A percentile compares a stretch with the other conserved stretches of the same genome.
Conservation (phyloP, 2,113 vertebrate genomes). For the Gymnocephalus cernua region DNA sequence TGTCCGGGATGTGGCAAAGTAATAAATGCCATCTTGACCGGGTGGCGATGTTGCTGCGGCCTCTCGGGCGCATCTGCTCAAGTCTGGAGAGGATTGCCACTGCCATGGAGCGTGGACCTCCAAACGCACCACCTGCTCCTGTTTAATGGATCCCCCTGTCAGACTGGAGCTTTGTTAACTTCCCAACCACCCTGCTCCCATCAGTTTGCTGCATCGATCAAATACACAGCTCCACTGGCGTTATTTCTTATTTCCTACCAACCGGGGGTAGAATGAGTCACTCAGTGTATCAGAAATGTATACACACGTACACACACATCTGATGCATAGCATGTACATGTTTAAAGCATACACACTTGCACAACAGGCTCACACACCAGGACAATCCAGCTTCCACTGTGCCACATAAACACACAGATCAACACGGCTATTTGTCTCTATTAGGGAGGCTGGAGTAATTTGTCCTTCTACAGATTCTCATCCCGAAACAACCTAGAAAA, state of each 20-base stretch:
- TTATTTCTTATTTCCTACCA: conserved; percentile 44
- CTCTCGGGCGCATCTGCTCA: too few species aligned
- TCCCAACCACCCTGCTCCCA: conserved; percentile 14
- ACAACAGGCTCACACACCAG: not conserved
- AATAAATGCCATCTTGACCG: too few species aligned
- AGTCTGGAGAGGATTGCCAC: too few species aligned
- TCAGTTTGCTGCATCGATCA: conserved; percentile 39
- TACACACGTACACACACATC: not conserved
- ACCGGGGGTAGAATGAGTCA: conserved; percentile 16
- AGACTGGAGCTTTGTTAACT: conserved; percentile 39
- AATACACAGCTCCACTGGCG: not conserved
- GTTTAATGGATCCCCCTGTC: conserved; percentile 49
- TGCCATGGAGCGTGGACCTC: too few species aligned
- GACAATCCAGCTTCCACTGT: not conserved
- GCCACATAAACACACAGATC: conserved; percentile 28
- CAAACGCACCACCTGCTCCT: too few species aligned
- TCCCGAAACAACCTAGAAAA: conserved; percentile 10
- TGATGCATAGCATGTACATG: not conserved
- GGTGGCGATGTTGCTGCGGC: too few species aligned
- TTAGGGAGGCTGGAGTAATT: conserved; percentile 40
- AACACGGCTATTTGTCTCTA: conserved; percentile 47
- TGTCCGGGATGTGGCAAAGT: too few species aligned
- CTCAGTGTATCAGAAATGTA: not conserved
- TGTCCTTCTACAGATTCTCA: conserved; percentile 41
- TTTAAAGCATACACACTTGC: not conserved